Evolutionary conservation across 2,113 vertebrate genomes (phyloP).

Genomic region (Orcinus orca): DNA sequence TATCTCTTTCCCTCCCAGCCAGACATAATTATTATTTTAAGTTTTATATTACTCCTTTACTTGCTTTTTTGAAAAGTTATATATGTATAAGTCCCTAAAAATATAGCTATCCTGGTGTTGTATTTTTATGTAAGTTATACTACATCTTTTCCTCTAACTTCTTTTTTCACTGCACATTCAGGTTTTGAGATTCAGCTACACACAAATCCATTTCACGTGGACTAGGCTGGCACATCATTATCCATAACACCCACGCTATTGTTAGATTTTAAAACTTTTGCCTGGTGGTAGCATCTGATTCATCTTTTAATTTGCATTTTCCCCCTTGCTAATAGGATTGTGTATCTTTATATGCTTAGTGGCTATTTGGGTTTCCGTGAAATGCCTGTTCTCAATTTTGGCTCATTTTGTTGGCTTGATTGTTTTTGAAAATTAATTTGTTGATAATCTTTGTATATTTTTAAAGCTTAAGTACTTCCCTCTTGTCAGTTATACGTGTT

Average conservation of each 20-base stretch:
- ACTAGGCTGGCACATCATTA: background rate
- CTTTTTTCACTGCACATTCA: background rate
- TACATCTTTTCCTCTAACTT: background rate
- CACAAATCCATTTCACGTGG: background rate
- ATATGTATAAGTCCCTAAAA: background rate
- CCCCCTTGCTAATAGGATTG: background rate
- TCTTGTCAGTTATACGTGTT: background rate
- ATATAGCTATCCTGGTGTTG: background rate
- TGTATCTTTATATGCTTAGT: background rate
- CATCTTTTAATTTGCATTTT: background rate
- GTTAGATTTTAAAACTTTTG: background rate
- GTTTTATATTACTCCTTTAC: background rate
- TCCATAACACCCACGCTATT: background rate
- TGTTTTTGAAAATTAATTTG: slow-evolving; percentile 23
- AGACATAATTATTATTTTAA: background rate
- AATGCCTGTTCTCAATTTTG: background rate
- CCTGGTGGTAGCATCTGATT: background rate
- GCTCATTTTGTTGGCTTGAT: background rate
- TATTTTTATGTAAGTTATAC: background rate
- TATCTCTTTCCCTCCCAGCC: background rate
- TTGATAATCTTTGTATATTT: slow-evolving; percentile 3
- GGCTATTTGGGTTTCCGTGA: background rate
- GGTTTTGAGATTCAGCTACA: background rate
- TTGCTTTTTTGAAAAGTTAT: background rate
- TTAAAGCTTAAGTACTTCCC: background rate